Base-by-base conservation (phyloP, 2,888 invertebrate species). In the Megalurothrips usitatus region DNA sequence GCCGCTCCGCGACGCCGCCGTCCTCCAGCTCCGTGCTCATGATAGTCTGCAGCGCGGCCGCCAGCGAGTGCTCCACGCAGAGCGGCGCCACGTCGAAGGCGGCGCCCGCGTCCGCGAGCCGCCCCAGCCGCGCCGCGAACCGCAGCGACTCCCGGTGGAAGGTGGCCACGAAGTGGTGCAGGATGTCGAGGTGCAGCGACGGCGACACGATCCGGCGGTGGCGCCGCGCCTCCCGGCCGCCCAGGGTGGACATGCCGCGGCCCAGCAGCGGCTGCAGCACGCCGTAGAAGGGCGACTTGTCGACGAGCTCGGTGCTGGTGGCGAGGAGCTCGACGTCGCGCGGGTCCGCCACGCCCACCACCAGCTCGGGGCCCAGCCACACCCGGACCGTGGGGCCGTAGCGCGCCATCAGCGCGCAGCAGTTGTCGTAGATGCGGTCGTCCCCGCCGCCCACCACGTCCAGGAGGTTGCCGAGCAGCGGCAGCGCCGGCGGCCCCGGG, bases 171-270 rank as follows among this genome's bases (percentile, higher is more conserved):
- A 82, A 82, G 11, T 81, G 75, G 78, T 82, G 81, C 78, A 82
- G 43, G 11, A 82, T 79, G 82, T 75, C 68, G 23, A 75, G 68
- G 68, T 75, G 68, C 68, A 75, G 68, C 68, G 68, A 75, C 68
- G 68, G 80, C 28, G 75, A 48, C 14, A 82, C 81, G 12, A 82
- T 80, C 49, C 81, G 82, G 26, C 82, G 82, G 68, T 82, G 82
- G 6, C 78, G 4, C 43, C 82, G 80, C 82, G 81, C 81, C 23
- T 78, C 79, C 1, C 80, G 81, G 23, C 81, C 80, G 48, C 80
- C 78, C n/a, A 78, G 75, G 23, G 48, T 75, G 34, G 78, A 78
- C 34, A 80, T 47, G n/a, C 81, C 81, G 48, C 34, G 23, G 49
- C 81, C 81, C 58, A 81, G 79, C 26, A 81, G 79, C 26, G 78